Base-by-base conservation (phyloP, 2,888 invertebrate species). In the Deilephila porcellus region DNA sequence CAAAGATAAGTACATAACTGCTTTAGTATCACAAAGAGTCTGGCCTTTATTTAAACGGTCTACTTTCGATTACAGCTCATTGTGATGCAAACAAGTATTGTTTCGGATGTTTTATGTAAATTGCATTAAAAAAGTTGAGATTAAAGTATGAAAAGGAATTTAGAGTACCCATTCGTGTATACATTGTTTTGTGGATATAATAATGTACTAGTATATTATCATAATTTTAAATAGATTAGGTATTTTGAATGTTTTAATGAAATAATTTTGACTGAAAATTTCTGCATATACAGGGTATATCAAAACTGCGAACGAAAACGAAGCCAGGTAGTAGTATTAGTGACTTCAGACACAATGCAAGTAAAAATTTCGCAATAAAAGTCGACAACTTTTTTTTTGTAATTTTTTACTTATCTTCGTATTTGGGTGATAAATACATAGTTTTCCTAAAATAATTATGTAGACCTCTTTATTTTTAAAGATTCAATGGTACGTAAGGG, bases 31-130 rank as follows among this genome's bases (percentile, higher is more conserved):
- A 45, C 34, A 63, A 63, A 64, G 63, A 73, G 29, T 72, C 34
- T 52, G 53, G 71, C 71, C 80, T 82, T 80, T 78, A 71, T 74
- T 76, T 78, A 79, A 81, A 79, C 80, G 80, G 80, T 79, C 77
- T 78, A 80, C 79, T 78, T 80, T 80, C 76, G 76, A 81, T 80
- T 81, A 75, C 34, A 76, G 78, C 78, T 78, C 77, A 78, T 78
- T 81, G 80, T 80, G 80, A 81, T 81, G 82, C 80, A 79, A 82
- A 77, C 77, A 75, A 74, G 80, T 75, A 75, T 78, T 73, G 73
- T 78, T 77, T 74, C 67, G 73, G 76, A 71, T 74, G 77, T 77
- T 71, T 71, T 71, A 70, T 56, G 62, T 60, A 62, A 70, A 71
- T 62, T 53, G 70, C 19, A 53, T 60, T 29, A 60, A 72, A 60